phyloP scores from a whole-genome alignment of 2,888 invertebrate genomes.

The Pyrrhosoma nymphula region DNA sequence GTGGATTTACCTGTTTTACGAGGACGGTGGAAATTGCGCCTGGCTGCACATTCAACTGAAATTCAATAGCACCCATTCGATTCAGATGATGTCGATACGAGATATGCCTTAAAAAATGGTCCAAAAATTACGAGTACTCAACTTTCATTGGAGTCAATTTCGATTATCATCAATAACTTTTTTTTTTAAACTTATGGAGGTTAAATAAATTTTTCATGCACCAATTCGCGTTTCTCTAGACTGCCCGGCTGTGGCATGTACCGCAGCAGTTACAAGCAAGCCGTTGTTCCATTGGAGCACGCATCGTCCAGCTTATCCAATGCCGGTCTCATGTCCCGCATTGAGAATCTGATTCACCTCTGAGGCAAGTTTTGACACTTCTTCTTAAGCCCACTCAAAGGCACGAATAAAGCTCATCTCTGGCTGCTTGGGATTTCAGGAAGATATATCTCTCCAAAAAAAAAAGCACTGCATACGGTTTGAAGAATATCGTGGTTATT shows the following conservation, averaged over 20 bases:
- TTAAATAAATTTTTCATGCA: background rate
- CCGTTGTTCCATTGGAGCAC: background rate
- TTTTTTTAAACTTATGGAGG: background rate
- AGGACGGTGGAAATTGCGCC: background rate
- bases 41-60: background rate
- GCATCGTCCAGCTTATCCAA: background rate
- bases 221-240: background rate
- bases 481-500: no score
- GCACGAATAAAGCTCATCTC: no score
- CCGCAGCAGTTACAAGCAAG: background rate
- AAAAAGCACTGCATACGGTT: no score
- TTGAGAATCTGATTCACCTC: no score
- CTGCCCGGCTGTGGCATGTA: no score
- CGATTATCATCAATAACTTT: background rate
- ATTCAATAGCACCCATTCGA: background rate
- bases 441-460: no score
- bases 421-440: no score
- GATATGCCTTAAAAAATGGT: background rate
- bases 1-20: background rate
- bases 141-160: background rate
- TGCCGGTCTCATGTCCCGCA: no score
- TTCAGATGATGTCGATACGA: background rate
- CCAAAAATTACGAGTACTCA: background rate
- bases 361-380: no score
- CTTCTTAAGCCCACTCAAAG: no score